Conservation (phyloP, 2,113 vertebrate species). For the Notothenia coriiceps region DNA sequence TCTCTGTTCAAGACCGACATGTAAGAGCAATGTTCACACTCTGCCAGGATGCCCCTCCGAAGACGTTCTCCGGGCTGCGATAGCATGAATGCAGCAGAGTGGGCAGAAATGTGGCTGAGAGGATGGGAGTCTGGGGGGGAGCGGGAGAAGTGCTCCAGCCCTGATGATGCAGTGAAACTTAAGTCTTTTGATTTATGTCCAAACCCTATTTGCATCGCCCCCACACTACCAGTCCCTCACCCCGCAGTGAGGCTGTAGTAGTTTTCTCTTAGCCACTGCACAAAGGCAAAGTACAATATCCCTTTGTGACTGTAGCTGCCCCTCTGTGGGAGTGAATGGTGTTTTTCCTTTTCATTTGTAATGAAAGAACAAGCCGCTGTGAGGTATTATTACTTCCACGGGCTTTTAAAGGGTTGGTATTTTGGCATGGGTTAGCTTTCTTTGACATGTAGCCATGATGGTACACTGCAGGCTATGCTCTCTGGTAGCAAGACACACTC, state of each 20-base stretch:
- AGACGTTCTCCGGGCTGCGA: slow-evolving; percentile 30
- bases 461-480: slow-evolving; percentile 61
- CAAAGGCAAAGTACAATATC: slow-evolving; percentile 65
- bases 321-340: slow-evolving; percentile 54
- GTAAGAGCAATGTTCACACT: slow-evolving; percentile 68
- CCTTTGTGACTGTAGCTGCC: slow-evolving; percentile 63
- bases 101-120: slow-evolving; percentile 33
- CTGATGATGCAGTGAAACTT: slow-evolving; percentile 70
- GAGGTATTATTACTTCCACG: slow-evolving; percentile 49
- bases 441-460: slow-evolving; percentile 64
- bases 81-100: slow-evolving; percentile 43
- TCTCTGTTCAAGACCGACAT: slow-evolving; percentile 74
- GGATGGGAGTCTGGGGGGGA: background rate
- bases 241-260: slow-evolving; percentile 47
- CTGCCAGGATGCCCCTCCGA: slow-evolving; percentile 57
- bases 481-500: slow-evolving; percentile 25
- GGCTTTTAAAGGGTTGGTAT: slow-evolving; percentile 59
- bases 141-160: slow-evolving; percentile 36
- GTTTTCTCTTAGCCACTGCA: slow-evolving; percentile 55
- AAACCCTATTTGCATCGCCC: slow-evolving; percentile 54
- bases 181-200: slow-evolving; percentile 71
- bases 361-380: slow-evolving; percentile 53
- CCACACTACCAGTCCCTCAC: slow-evolving; percentile 17
- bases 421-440: slow-evolving; percentile 54
- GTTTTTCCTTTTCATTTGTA: slow-evolving; percentile 49